Percentiles rank a stretch among this genome's conserved stretches.
These are phyloP conservation scores for human DNA, from an alignment of 2,113 vertebrate genomes.

Conservation along the genomic window GRCh38 chr6:38485001-38485500, in stretches of 20 bases:
- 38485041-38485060: neutral
- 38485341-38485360: neutral
- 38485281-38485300: neutral
- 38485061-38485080: neutral
- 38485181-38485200: neutral
- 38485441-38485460: neutral
- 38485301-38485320: neutral
- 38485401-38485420: neutral
- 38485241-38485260: no score
- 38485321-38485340: neutral
- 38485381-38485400: neutral
- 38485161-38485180: neutral
- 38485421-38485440: neutral
- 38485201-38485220: neutral
- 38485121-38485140: neutral
- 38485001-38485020: neutral
- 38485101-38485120: neutral
- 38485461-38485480: neutral
- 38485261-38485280: neutral
- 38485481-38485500: neutral
- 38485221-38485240: neutral
- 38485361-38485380: neutral
- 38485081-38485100: neutral
- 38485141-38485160: neutral
- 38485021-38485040: neutral